Percentiles rank a stretch among this genome's conserved stretches.
Conservation (phyloP, 2,888 invertebrate species). For the Adelognathus sp. region DNA sequence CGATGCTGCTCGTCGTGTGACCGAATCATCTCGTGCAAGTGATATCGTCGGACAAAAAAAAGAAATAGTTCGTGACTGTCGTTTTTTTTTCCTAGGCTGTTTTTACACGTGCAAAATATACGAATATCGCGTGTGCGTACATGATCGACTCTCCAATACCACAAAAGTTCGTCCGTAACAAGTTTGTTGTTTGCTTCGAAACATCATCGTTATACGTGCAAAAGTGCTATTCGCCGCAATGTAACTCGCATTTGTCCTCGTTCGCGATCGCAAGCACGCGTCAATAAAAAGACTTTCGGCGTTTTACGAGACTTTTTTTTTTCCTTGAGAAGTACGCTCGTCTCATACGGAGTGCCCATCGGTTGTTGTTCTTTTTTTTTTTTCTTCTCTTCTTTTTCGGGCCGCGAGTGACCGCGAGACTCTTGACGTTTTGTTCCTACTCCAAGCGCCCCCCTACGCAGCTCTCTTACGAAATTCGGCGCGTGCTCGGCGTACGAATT, state of each 20-base stretch:
- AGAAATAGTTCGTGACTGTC: no score
- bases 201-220: no score
- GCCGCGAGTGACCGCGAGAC: background rate
- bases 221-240: background rate
- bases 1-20: conserved; percentile 1
- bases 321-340: background rate
- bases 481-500: conserved; percentile 34
- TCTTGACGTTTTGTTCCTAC: conserved; percentile 6
- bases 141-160: background rate
- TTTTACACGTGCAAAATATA: no score
- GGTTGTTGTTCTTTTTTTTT: background rate
- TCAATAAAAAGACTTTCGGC: background rate
- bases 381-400: background rate
- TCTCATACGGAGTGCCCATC: no score
- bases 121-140: no score
- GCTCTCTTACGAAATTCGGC: conserved; percentile 28
- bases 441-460: no score
- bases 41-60: background rate
- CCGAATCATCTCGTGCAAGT: background rate
- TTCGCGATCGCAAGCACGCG: background rate
- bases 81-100: no score
- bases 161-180: background rate
- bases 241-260: background rate
- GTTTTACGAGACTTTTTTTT: no score
- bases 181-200: no score